Evolutionary conservation across 2,797 vertebrate genomes (phyloP).

Genomic region (Lophotriccus pileatus): DNA sequence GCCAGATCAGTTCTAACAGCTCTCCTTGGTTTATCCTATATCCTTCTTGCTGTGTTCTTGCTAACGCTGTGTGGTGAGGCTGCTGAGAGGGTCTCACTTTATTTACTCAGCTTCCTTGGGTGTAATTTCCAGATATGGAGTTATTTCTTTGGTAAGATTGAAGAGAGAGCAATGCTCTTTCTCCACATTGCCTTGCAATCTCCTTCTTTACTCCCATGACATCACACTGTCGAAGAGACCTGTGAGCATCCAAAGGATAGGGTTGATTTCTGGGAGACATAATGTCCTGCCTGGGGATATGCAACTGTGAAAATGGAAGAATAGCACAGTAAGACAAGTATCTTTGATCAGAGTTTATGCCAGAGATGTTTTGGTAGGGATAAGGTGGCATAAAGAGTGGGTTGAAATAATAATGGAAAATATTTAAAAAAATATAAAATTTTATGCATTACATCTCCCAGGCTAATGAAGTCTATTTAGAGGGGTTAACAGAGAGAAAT

Average conservation of each 20-base stretch:
- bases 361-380: neutral
- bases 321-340: neutral
- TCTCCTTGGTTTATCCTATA: neutral
- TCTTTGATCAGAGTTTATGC: neutral
- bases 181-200: neutral
- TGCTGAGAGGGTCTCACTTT: neutral
- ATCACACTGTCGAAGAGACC: accelerated
- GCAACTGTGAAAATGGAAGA: neutral
- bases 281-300: accelerated
- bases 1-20: neutral
- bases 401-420: neutral
- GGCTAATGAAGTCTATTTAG: neutral
- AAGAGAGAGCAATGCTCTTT: neutral
- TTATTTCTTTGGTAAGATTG: neutral
- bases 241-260: too few relatives aligned
- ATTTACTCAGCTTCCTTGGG: neutral
- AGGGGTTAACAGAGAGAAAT: neutral
- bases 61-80: neutral
- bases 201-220: neutral
- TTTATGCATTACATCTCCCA: neutral
- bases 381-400: neutral
- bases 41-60: accelerated
- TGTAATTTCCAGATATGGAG: neutral
- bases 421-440: neutral
- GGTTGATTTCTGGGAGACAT: neutral